Base-by-base conservation (phyloP, 92 coral and sea anemone species). In the Hydrozoanthus gracilis region DNA sequence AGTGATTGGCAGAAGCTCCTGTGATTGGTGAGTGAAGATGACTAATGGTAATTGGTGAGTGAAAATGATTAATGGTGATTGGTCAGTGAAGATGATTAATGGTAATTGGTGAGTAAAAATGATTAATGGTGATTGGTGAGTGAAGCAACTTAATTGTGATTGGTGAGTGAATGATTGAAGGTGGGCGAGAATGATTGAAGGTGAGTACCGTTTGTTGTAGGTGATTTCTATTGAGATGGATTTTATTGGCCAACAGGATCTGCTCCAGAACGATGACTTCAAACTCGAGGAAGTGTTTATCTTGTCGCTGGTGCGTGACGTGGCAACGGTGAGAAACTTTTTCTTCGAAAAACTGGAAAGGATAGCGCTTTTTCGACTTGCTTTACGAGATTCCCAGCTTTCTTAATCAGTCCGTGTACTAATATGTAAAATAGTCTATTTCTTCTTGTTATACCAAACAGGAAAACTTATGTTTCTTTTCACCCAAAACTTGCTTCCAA, bases 221-320 rank as follows among this genome's bases (percentile, higher is more conserved):
- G 13, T 13, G 46, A 78, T 68, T 51, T 44, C 15, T 18, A 45
- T 27, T 27, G 39, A 27, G 39, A 0, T 27, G 12, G 12, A 11
- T 17, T 61, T 61, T 61, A 4, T 61, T 17, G n/a, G 16, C 51
- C 61, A 16, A 7, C 79, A 93, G 93, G 94, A 91, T 75, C 86
- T 93, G 47, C 73, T 93, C 74, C 87, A 93, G 64, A 93, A 93
- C 82, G 92, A 93, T 51, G 92, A 93, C 71, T 93, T 93, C 87
- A 93, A 93, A 83, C 95, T 93, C 80, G 94, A 93, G 49, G 96
- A 93, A 73, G 91, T 93, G 55, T 93, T 93, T 67, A 88, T 93
- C 17, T 88, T 93, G n/a, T 93, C 96, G 8, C 86, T 93, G 68
- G 93, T 92, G 77, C 92, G 96, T 65, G 96, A 93, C 72, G 96